phyloP scores from a whole-genome alignment of 1,140 invertebrate genomes.

The Drosophila obscura region DNA sequence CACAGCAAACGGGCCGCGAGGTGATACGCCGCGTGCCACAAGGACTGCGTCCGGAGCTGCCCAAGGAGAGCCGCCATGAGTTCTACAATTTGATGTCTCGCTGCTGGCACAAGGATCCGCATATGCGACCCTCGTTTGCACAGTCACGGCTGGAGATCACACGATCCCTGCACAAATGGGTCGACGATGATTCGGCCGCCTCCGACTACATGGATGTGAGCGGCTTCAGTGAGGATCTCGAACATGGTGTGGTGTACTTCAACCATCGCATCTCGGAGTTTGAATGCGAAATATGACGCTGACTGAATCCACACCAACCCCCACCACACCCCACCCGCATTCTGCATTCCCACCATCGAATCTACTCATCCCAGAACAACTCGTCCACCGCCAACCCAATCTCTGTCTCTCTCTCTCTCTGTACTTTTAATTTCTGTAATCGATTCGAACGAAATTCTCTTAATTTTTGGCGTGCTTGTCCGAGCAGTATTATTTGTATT shows the following conservation, averaged over 20 bases:
- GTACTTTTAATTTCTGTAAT: not conserved
- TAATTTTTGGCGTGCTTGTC: slow-evolving; percentile 59
- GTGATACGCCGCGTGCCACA: slow-evolving; percentile 90
- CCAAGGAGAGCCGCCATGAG: slow-evolving; percentile 90
- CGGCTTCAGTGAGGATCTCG: slow-evolving; percentile 89
- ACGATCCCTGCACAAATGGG: slow-evolving; percentile 78
- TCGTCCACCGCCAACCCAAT: slow-evolving; percentile 23
- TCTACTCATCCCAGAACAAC: slow-evolving; percentile 50
- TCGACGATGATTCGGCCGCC: slow-evolving; percentile 88
- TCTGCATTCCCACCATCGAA: slow-evolving; percentile 45
- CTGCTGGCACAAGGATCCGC: slow-evolving; percentile 91
- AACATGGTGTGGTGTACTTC: slow-evolving; percentile 83
- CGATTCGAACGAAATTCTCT: slow-evolving; percentile 28
- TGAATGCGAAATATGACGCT: slow-evolving; percentile 86
- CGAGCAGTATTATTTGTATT: slow-evolving; percentile 77
- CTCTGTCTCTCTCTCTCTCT: slow-evolving; percentile 16
- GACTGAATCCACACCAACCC: slow-evolving; percentile 58
- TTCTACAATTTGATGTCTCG: slow-evolving; percentile 90
- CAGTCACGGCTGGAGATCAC: slow-evolving; percentile 88
- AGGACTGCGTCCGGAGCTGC: slow-evolving; percentile 90
- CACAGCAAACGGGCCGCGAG: slow-evolving; percentile 90
- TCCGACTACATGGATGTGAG: slow-evolving; percentile 91
- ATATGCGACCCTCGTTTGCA: slow-evolving; percentile 89
- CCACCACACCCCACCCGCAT: slow-evolving; percentile 6
- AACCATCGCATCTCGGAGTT: slow-evolving; percentile 86